phyloP scores from a whole-genome alignment of 2,888 invertebrate genomes.

The Lasioglossum pauxillum region DNA sequence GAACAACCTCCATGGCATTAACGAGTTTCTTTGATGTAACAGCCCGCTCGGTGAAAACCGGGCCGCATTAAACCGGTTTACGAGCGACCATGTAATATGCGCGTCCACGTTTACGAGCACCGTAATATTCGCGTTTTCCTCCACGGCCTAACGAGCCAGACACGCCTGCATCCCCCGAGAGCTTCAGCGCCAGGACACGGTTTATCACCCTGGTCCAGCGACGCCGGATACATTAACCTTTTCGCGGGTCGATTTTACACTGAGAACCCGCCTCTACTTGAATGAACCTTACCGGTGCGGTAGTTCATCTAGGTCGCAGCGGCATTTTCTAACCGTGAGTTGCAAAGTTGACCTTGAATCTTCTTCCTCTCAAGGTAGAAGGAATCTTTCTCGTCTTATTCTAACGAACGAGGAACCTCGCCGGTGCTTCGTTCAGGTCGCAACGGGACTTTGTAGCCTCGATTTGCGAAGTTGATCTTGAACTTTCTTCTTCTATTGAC shows the following conservation, averaged over 20 bases:
- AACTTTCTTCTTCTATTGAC: background rate
- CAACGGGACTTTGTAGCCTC: too few relatives aligned
- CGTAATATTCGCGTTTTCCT: slow-evolving; percentile 31
- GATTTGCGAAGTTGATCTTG: too few relatives aligned
- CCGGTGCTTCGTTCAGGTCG: too few relatives aligned
- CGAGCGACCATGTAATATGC: slow-evolving; percentile 33
- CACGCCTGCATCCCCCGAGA: background rate
- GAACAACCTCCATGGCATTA: slow-evolving; percentile 5
- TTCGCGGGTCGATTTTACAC: background rate
- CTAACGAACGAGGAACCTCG: too few relatives aligned
- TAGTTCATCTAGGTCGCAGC: too few relatives aligned
- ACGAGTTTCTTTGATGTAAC: slow-evolving; percentile 48
- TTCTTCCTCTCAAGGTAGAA: background rate
- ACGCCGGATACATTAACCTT: slow-evolving; percentile 37
- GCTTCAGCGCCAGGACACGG: background rate
- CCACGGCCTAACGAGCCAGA: slow-evolving; percentile 25
- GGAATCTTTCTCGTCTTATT: background rate
- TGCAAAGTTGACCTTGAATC: background rate
- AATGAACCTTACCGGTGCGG: too few relatives aligned
- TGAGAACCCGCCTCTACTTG: background rate
- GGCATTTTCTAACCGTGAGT: background rate
- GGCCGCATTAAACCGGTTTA: slow-evolving; percentile 38
- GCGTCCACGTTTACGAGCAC: slow-evolving; percentile 30
- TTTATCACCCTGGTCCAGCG: slow-evolving; percentile 20
- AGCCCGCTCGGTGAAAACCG: background rate